Evolutionary conservation across 2,888 invertebrate species (phyloP), one percentile per base, ranked within the genome.

Genomic region (Pseudococcus longispinus): DNA sequence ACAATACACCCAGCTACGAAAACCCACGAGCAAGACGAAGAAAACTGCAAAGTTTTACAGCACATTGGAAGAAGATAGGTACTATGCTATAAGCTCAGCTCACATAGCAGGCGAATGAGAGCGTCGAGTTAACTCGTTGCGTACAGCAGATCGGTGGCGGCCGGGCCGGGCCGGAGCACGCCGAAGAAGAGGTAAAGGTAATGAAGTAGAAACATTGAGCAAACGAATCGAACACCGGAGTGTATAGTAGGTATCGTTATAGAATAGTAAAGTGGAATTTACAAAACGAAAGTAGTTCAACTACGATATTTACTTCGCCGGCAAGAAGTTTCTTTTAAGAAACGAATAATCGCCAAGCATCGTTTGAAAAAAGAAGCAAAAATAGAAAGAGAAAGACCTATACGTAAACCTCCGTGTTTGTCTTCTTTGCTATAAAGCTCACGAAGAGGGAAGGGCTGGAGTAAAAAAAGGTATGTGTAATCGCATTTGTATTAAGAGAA

Each of bases 201-300:
- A 84, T 84, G 84, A 84, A 84, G 84, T 60, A 84, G 84, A 84
- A 84, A 84, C 32, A 84, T 60, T 32, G 60, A 84, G 84, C 84
- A 84, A 84, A 84, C 84, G 84, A 84, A 84, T 84, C 84, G 84
- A 84, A 84, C 60, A 20, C 55, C 29, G 60, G 55, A 60, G 55
- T 84, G 84, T 84, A 55, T 32, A 13, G 15, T 83, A 55, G 60
- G 84, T 84, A 84, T 84, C 84, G 60, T 84, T 84, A 84, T 84
- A 84, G 84, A 84, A 84, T 84, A 84, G 60, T 84, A 84, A 84
- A 84, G 60, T 84, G 37, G 84, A 84, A 84, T 84, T 83, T 60
- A 84, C 84, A 60, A 84, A 60, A 60, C 55, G 84, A 84, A 84
- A 84, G 84, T 84, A 84, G 84, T 84, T 84, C 84, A 84, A 55